Evolutionary conservation across 2,797 vertebrate genomes (phyloP).

Genomic region (Lutjanus campechanus): DNA sequence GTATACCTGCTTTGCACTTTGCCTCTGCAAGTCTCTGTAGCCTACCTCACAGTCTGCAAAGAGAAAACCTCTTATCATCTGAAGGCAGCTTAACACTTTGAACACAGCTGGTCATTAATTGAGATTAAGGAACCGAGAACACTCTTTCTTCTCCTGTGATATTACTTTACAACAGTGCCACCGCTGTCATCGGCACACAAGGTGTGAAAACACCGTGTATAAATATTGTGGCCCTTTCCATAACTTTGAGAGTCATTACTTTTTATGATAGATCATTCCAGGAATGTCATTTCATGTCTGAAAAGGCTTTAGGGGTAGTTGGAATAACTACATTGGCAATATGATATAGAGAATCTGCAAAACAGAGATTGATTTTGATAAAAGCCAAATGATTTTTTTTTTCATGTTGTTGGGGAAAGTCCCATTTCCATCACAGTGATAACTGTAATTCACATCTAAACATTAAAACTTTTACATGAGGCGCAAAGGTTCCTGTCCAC

Average conservation of each 20-base stretch:
- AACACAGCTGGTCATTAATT: not conserved
- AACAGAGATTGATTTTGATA: not conserved
- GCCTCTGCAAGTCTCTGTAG: no score
- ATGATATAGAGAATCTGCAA: not conserved
- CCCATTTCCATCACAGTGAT: not conserved
- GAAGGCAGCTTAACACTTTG: no score
- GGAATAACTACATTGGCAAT: not conserved
- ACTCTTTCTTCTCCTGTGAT: not conserved
- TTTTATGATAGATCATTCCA: not conserved
- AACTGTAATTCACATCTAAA: slow-evolving; percentile 6
- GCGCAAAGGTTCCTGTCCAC: slow-evolving; percentile 15
- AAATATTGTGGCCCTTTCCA: not conserved
- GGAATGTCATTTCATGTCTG: not conserved
- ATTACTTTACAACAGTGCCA: not conserved
- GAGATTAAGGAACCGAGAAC: not conserved
- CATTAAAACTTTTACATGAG: slow-evolving; percentile 15
- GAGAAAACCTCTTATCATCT: no score
- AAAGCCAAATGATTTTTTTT: not conserved
- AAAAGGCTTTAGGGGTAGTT: not conserved
- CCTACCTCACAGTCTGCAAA: no score
- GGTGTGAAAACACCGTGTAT: not conserved
- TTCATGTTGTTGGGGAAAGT: slow-evolving; percentile 13
- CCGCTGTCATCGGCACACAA: not conserved
- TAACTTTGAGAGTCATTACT: not conserved
- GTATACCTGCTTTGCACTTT: no score